Percentiles rank a stretch among this genome's conserved stretches.
Conservation (phyloP, 1,140 invertebrate species). For the Harlomillsia oculata region DNA sequence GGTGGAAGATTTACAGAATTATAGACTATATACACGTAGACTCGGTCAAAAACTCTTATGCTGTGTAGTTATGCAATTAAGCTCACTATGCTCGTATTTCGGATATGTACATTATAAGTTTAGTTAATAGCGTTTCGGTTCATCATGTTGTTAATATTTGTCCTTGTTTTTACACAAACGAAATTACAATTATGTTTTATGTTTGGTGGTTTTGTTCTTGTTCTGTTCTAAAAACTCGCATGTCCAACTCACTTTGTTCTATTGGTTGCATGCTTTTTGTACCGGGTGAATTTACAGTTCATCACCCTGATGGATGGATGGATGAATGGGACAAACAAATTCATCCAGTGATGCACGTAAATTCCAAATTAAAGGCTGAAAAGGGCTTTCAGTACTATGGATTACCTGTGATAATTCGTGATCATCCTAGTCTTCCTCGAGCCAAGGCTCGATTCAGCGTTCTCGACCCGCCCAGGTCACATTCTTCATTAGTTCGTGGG, state of each 20-base stretch:
- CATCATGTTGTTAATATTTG: no score
- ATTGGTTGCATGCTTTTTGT: conserved; percentile 21
- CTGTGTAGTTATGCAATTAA: no score
- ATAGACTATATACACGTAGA: no score
- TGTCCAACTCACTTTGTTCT: conserved; percentile 6
- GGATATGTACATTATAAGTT: no score
- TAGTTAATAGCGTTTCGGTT: no score
- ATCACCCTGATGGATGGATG: conserved; percentile 32
- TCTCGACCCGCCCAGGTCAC: conserved; percentile 22
- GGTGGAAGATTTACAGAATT: no score
- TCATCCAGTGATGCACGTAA: background rate
- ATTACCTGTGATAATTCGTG: conserved; percentile 25
- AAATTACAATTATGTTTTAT: conserved; percentile 3
- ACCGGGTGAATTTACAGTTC: no score
- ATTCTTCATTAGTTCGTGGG: no score
- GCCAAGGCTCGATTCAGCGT: conserved; percentile 27
- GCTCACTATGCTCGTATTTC: no score
- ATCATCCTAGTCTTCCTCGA: conserved; percentile 24
- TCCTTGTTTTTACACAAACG: no score
- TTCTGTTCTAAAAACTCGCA: background rate
- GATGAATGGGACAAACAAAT: background rate
- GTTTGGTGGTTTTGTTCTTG: conserved; percentile 2
- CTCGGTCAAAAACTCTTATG: no score
- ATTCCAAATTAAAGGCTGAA: background rate
- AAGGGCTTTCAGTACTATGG: conserved; percentile 6